Conservation (phyloP, 1,140 invertebrate species). For the Conus ventricosus region DNA sequence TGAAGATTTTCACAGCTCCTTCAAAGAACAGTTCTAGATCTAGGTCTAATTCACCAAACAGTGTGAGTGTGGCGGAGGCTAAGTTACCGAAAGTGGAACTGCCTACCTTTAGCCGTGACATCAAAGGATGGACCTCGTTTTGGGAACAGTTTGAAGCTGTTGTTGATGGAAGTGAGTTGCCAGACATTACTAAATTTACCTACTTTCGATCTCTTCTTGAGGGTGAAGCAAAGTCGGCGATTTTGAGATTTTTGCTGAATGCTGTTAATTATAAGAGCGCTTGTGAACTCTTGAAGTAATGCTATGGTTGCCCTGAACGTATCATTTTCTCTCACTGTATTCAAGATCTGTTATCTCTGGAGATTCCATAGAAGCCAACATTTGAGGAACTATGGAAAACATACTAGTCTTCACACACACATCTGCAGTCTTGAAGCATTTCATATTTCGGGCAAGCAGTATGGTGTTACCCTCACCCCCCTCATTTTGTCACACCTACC, state of each 20-base stretch:
- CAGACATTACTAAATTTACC: neutral
- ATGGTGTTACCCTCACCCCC: neutral
- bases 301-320: neutral
- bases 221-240: neutral
- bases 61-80: neutral
- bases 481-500: neutral
- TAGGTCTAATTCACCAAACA: neutral
- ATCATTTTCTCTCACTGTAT: too few relatives aligned
- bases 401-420: neutral
- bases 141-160: neutral
- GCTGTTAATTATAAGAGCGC: neutral
- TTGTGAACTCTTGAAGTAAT: neutral
- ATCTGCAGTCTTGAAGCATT: neutral
- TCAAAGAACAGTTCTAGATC: neutral
- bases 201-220: neutral
- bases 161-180: neutral
- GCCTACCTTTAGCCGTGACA: neutral
- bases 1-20: neutral
- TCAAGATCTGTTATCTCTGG: neutral
- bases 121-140: neutral
- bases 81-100: neutral
- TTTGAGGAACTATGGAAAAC: neutral
- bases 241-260: neutral
- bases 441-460: neutral
- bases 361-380: neutral